These are phyloP conservation scores for Lysandra coridon DNA, from an alignment of 2,888 invertebrate species.

Conservation along the genomic window DNA sequence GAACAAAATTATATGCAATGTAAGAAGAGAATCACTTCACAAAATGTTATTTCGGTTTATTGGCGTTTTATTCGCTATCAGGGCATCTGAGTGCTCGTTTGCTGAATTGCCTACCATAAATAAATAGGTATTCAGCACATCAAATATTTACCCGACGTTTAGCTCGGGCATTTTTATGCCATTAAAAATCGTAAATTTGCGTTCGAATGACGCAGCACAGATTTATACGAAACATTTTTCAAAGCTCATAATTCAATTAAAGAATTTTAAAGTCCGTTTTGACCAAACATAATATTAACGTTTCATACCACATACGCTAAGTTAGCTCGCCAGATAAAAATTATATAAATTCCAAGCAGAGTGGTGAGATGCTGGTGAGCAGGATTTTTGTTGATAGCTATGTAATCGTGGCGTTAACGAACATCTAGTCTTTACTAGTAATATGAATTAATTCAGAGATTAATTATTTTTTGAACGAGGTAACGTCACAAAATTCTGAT, in stretches of 20 bases:
- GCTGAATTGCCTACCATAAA: not conserved
- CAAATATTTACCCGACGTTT: not conserved
- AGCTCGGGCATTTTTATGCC: not conserved
- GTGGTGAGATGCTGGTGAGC: not conserved
- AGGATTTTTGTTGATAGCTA: not conserved
- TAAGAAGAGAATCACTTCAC: not conserved
- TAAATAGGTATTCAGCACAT: not conserved
- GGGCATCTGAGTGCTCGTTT: not conserved
- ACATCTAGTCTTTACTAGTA: no score
- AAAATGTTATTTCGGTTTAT: not conserved
- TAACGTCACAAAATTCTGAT: no score
- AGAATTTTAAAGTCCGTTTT: not conserved
- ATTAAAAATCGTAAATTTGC: not conserved
- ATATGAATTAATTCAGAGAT: no score
- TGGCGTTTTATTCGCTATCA: not conserved
- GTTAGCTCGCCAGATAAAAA: not conserved
- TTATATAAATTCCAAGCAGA: not conserved
- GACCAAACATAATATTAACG: not conserved
- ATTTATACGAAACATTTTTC: constrained; percentile 1
- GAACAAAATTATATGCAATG: no score
- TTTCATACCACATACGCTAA: not conserved
- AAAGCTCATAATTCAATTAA: constrained; percentile 1
- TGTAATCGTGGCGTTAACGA: no score
- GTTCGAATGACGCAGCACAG: not conserved
- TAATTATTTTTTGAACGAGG: no score